Evolutionary conservation across 2,888 invertebrate species (phyloP).

Genomic region (Cephus spinipes): DNA sequence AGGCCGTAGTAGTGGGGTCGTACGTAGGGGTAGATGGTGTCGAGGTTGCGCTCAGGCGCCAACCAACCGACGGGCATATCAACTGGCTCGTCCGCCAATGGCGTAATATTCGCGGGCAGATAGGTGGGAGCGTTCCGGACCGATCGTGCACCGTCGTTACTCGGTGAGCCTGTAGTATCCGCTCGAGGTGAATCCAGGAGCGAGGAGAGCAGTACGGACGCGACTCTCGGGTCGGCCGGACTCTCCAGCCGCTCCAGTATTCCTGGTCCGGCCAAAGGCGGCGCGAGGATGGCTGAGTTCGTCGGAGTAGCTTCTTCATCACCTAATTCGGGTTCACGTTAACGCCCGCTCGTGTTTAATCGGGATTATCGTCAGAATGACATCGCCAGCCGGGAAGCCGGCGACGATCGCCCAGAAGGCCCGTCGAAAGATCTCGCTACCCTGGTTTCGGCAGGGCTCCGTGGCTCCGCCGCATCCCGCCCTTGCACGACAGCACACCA

Average conservation of each 20-base stretch:
- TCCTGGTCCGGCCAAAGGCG: slow-evolving; percentile 63
- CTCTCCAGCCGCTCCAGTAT: slow-evolving; percentile 54
- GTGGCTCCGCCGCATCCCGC: slow-evolving; percentile 79
- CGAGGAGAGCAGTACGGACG: slow-evolving; percentile 48
- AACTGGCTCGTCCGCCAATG: slow-evolving; percentile 17
- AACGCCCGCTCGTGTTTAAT: slow-evolving; percentile 37
- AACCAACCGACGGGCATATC: not conserved
- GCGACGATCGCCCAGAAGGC: slow-evolving; percentile 72
- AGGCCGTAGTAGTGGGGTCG: slow-evolving; percentile 2
- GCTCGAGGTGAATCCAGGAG: not conserved
- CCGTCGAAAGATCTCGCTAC: slow-evolving; percentile 87
- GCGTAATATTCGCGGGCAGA: slow-evolving; percentile 12
- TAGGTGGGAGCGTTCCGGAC: slow-evolving; percentile 6
- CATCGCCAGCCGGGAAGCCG: slow-evolving; percentile 61
- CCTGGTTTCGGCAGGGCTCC: slow-evolving; percentile 90
- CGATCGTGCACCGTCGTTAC: not conserved
- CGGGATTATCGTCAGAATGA: slow-evolving; percentile 49
- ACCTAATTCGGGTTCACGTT: slow-evolving; percentile 26
- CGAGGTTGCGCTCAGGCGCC: not conserved
- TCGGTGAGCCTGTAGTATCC: slow-evolving; percentile 1
- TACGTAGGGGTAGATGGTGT: not conserved
- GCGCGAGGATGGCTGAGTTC: slow-evolving; percentile 41
- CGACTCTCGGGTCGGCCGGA: slow-evolving; percentile 56
- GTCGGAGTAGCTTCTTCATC: slow-evolving; percentile 63
- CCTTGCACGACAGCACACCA: slow-evolving; percentile 88